phyloP scores from a whole-genome alignment of 2,888 invertebrate genomes.

The Agelastica alni region DNA sequence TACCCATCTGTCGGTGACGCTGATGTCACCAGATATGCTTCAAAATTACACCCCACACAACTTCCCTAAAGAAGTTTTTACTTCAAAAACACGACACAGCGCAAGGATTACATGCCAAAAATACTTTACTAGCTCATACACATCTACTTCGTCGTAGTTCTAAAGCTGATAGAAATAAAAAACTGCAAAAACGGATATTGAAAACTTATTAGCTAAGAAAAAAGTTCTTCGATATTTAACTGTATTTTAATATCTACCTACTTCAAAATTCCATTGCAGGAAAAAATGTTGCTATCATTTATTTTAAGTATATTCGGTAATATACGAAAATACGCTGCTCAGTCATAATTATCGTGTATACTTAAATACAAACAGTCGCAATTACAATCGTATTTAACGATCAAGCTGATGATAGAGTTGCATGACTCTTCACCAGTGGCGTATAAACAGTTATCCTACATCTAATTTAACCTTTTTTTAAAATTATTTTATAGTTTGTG shows the following conservation, averaged over 20 bases:
- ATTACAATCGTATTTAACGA: constrained; percentile 21
- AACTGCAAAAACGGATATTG: no score
- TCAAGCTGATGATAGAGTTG: constrained; percentile 8
- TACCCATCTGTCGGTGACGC: no score
- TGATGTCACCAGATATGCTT: no score
- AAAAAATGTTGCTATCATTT: constrained; percentile 17
- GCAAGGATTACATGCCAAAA: no score
- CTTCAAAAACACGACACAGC: no score
- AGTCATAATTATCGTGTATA: constrained; percentile 15
- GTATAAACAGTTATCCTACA: not conserved
- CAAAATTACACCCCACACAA: no score
- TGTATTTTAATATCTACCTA: constrained; percentile 12
- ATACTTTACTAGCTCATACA: no score
- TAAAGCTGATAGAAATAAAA: no score
- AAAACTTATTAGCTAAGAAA: no score
- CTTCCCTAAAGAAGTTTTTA: no score
- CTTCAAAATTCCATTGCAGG: constrained; percentile 8
- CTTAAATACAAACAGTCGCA: constrained; percentile 13
- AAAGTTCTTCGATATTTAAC: constrained; percentile 3
- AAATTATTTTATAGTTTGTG: no score
- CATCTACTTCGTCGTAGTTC: no score
- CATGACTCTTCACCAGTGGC: constrained; percentile 2
- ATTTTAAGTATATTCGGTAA: constrained; percentile 17
- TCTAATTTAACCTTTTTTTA: not conserved
- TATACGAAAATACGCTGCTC: constrained; percentile 9